Percentiles rank a stretch among this genome's conserved stretches.
Conservation (phyloP, 2,113 vertebrate genomes). For the Eidolon helvum region DNA sequence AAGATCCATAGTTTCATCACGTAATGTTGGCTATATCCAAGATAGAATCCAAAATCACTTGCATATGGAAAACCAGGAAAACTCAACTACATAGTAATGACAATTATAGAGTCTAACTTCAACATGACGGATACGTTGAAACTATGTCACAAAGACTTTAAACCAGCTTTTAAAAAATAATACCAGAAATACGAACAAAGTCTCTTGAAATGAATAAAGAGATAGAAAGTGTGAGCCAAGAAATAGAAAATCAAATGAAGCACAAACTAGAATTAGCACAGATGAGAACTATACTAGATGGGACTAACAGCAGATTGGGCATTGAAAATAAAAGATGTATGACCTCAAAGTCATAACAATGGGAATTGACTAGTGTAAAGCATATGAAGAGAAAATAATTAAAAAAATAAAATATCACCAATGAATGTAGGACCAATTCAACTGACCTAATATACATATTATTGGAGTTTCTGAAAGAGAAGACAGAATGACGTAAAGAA, state of each 20-base stretch:
- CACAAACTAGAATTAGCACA: background rate
- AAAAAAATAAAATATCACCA: background rate
- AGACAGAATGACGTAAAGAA: background rate
- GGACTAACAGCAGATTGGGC: background rate
- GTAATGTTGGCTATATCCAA: background rate
- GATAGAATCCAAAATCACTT: background rate
- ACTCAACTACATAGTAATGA: background rate
- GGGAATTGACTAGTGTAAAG: background rate
- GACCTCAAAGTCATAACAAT: background rate
- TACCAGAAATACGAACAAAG: background rate
- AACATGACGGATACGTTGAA: background rate
- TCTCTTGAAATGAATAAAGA: background rate
- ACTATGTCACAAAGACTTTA: background rate
- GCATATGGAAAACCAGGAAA: background rate
- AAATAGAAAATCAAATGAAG: background rate
- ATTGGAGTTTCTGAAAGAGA: background rate
- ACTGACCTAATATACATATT: background rate
- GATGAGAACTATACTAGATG: background rate
- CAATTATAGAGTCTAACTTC: background rate
- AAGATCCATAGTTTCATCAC: background rate
- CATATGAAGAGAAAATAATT: background rate
- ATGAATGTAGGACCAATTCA: background rate
- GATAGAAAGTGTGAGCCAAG: background rate
- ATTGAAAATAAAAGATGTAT: background rate
- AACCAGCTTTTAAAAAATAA: background rate